A percentile compares a stretch with the other conserved stretches of the same genome.
Evolutionary conservation across 2,888 invertebrate species (phyloP).

Genomic region (Cristatella mucedo): DNA sequence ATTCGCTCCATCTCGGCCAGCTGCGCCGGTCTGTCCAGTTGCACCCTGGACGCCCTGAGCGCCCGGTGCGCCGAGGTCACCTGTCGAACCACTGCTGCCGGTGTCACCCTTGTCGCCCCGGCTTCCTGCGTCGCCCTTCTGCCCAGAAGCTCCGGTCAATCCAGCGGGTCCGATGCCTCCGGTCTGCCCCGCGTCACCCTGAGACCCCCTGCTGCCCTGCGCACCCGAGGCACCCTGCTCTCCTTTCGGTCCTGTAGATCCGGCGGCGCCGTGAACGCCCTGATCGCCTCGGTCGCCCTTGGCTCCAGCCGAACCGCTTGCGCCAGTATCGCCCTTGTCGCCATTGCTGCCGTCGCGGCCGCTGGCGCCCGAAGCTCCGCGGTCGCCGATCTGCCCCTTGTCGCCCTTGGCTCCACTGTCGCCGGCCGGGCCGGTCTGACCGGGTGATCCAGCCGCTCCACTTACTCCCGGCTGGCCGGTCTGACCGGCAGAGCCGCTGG

Average conservation of each 20-base stretch:
- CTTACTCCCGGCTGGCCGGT: constrained; percentile 4
- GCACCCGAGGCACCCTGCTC: background rate
- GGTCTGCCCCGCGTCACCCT: background rate
- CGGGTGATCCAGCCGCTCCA: background rate
- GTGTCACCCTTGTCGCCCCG: constrained; percentile 6
- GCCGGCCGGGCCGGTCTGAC: background rate
- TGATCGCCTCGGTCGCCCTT: background rate
- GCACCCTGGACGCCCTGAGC: constrained; percentile 1
- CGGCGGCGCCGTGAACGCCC: background rate
- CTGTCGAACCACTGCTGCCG: constrained; percentile 4
- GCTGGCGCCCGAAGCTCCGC: constrained; percentile 4
- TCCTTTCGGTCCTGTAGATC: background rate
- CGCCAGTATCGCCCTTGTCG: background rate
- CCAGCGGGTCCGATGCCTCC: constrained; percentile 8
- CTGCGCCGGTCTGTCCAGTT: constrained; percentile 4
- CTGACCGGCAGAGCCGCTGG: constrained; percentile 10
- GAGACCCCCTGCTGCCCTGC: background rate
- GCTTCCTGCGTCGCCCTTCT: constrained; percentile 6
- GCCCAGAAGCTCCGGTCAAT: background rate
- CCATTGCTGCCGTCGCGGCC: constrained; percentile 4
- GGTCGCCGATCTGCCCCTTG: constrained; percentile 4
- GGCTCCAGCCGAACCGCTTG: constrained; percentile 9
- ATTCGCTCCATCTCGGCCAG: background rate
- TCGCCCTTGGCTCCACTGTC: constrained; percentile 2
- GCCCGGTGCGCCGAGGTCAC: constrained; percentile 5